Base-by-base conservation (phyloP, 2,888 invertebrate species). In the Apodemia mormo region DNA sequence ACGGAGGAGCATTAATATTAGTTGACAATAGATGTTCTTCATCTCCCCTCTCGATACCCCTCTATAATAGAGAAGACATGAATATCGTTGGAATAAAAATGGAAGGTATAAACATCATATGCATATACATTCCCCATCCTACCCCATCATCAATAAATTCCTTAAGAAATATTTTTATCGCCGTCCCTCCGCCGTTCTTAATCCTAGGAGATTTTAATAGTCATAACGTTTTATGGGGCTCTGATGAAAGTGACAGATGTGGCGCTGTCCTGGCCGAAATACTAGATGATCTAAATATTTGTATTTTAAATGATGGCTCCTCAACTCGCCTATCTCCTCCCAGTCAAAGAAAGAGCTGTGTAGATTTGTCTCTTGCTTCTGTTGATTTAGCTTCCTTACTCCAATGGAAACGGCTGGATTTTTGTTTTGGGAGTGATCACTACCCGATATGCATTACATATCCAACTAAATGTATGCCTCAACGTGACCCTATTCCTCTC, bases 151-250 rank as follows among this genome's bases (percentile, higher is more conserved):
- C n/a, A n/a, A 14, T 64, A 12, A 33, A 33, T 37, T 64, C n/a
- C 8, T 64, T 64, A 64, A 33, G n/a, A 2, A 30, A 64, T 33
- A 64, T 30, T 30, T 64, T 64, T 10, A 33, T 8, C 14, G n/a
- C n/a, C 4, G 2, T 64, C 2, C 64, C 1, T 64, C 64, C 37
- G 4, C 64, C 37, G 8, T 40, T 64, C 33, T 29, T 64, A 30
- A 40, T 64, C 4, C 14, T 64, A 12, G 64, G 64, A 8, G 64
- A 64, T 64, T 64, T 64, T 14, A 64, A 64, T 33, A 64, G 64
- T 5, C 64, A 29, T 10, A 33, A 64, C 5, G 33, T 64, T 8
- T 37, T 37, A 40, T 64, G 64, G 64, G 64, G 64, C n/a, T 64
- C 64, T 8, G 64, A 64, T 7, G 33, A 33, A 30, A 8, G 40